phyloP scores from a whole-genome alignment of 2,797 vertebrate genomes.

The Alca torda region DNA sequence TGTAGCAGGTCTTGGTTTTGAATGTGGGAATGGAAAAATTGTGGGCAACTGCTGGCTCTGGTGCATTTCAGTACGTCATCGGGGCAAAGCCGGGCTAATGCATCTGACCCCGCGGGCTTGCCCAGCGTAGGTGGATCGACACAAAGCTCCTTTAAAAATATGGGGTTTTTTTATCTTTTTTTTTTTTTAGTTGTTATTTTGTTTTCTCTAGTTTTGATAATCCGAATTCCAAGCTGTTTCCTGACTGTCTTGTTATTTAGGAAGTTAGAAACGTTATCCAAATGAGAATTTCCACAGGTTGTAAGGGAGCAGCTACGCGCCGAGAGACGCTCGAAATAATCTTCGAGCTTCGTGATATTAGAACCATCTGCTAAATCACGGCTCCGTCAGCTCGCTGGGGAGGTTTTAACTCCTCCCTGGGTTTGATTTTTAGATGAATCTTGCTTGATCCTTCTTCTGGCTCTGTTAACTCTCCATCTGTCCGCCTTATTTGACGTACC shows the following conservation, averaged over 20 bases:
- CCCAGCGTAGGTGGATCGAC: neutral
- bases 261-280: neutral
- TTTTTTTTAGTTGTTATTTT: neutral
- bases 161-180: neutral
- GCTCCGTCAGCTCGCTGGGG: neutral
- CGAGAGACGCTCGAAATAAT: neutral
- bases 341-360: neutral
- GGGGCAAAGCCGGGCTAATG: neutral
- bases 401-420: neutral
- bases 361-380: constrained; percentile 40
- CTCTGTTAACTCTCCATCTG: constrained; percentile 25
- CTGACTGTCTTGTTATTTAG: neutral
- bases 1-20: neutral
- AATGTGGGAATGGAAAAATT: neutral
- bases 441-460: constrained; percentile 26
- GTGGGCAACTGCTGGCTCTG: neutral
- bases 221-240: constrained; percentile 24
- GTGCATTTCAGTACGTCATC: accelerated
- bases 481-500: neutral
- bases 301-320: neutral
- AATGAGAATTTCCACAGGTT: constrained; percentile 18
- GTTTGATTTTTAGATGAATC: neutral
- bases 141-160: neutral
- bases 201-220: neutral
- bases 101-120: neutral